These are phyloP conservation scores for Spongilla lacustris DNA, from an alignment of 37 sponge, comb jelly and placozoan genomes.

Conservation along the genomic window DNA sequence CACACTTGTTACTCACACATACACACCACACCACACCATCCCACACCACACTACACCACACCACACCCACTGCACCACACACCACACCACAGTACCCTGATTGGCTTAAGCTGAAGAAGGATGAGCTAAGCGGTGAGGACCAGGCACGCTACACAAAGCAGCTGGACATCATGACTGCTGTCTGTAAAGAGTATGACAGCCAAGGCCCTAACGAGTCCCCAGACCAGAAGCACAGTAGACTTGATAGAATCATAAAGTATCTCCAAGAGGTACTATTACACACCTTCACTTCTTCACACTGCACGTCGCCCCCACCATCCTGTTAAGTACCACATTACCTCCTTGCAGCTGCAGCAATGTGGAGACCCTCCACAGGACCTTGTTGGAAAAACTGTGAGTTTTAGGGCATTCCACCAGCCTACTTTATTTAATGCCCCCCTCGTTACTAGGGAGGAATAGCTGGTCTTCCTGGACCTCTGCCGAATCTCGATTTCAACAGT, in stretches of 20 bases:
- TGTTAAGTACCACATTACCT: neutral
- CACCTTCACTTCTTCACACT: neutral
- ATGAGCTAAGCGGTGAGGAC: conserved; percentile 38
- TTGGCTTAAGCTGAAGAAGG: conserved; percentile 58
- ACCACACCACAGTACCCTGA: conserved; percentile 71
- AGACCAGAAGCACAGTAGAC: conserved; percentile 31
- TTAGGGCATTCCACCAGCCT: neutral
- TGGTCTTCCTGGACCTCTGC: conserved; percentile 3
- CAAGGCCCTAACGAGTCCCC: conserved; percentile 27
- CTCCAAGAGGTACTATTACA: conserved; percentile 81
- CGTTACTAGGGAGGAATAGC: neutral
- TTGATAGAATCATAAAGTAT: conserved; percentile 58
- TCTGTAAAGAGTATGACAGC: conserved; percentile 72
- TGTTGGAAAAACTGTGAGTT: conserved; percentile 45
- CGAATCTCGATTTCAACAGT: conserved; percentile 4
- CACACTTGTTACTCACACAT: neutral
- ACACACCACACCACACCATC: too few species aligned
- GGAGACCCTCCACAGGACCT: conserved; percentile 76
- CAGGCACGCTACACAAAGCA: conserved; percentile 57
- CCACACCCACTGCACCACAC: too few species aligned
- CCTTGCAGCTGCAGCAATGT: conserved; percentile 65
- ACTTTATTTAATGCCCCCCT: too few species aligned
- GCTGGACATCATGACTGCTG: conserved; percentile 68
- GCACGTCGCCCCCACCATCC: neutral
- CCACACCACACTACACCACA: too few species aligned